Evolutionary conservation across 1,140 invertebrate genomes (phyloP).

Genomic region (Hylaeus anthracinus): DNA sequence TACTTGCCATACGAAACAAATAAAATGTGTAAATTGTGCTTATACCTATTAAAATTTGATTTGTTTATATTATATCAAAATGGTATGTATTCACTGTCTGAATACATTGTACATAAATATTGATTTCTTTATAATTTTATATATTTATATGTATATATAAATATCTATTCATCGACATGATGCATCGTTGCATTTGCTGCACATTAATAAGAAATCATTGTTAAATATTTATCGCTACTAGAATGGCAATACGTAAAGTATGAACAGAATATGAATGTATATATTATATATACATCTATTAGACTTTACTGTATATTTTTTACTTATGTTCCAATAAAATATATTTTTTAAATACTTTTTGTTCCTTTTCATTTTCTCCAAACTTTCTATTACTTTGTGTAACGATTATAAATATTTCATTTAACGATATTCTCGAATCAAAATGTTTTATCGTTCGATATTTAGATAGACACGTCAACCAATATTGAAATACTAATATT

Average conservation of each 20-base stretch:
- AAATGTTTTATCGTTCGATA: slow-evolving; percentile 18
- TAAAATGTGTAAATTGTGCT: background rate
- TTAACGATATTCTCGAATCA: slow-evolving; percentile 2
- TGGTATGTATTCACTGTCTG: slow-evolving; percentile 23
- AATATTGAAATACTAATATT: background rate
- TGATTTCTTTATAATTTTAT: background rate
- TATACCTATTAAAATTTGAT: slow-evolving; percentile 10
- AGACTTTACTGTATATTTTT: slow-evolving; percentile 57
- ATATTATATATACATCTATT: slow-evolving; percentile 19
- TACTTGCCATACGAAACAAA: background rate
- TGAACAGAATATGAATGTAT: slow-evolving; percentile 18
- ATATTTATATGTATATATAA: background rate
- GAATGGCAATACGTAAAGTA: background rate
- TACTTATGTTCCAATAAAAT: slow-evolving; percentile 55
- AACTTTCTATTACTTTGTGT: slow-evolving; percentile 15
- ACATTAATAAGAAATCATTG: background rate
- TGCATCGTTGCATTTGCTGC: background rate
- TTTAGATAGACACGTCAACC: background rate
- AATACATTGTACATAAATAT: slow-evolving; percentile 17
- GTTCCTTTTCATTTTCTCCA: slow-evolving; percentile 58
- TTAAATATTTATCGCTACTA: slow-evolving; percentile 7
- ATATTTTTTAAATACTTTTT: slow-evolving; percentile 57
- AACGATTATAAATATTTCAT: background rate
- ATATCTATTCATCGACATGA: background rate
- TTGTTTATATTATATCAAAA: slow-evolving; percentile 4